These are phyloP conservation scores for Tangara arthus DNA, from an alignment of 2,797 vertebrate genomes.

Conservation along the genomic window DNA sequence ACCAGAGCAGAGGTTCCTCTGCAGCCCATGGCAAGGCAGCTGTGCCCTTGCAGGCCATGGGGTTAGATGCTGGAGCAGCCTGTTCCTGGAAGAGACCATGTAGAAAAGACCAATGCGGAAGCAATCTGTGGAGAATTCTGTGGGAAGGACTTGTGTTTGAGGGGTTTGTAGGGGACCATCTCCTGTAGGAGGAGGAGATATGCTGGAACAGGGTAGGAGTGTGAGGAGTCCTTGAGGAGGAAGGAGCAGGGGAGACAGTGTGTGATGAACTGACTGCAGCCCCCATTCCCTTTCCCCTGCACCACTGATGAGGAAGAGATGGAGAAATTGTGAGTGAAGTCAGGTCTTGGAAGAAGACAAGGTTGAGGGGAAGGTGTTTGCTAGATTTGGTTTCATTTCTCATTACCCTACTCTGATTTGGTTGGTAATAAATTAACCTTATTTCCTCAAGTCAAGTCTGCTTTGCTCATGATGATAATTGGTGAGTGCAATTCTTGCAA, in stretches of 20 bases:
- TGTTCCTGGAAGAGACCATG: not conserved
- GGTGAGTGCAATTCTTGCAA: not conserved
- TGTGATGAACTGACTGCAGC: not conserved
- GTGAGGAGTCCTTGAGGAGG: not conserved
- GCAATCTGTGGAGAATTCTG: not conserved
- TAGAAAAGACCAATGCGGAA: not conserved
- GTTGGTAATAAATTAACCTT: not conserved
- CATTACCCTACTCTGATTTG: not conserved
- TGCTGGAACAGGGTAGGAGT: not conserved
- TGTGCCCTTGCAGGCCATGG: not conserved
- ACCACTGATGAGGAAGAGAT: not conserved
- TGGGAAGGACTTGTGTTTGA: not conserved
- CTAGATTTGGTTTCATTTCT: not conserved
- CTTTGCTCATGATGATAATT: not conserved
- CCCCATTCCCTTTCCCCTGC: not conserved
- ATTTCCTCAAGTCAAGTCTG: not conserved
- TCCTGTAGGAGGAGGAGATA: not conserved
- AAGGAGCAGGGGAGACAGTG: not conserved
- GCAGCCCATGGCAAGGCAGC: not conserved
- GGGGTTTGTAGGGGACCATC: not conserved
- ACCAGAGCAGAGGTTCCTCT: no score
- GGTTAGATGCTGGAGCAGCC: not conserved
- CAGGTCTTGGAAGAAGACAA: not conserved
- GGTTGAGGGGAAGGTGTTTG: not conserved
- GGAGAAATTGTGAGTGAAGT: not conserved